phyloP scores from a whole-genome alignment of 1,140 invertebrate species.

The Drosophila ficusphila region DNA sequence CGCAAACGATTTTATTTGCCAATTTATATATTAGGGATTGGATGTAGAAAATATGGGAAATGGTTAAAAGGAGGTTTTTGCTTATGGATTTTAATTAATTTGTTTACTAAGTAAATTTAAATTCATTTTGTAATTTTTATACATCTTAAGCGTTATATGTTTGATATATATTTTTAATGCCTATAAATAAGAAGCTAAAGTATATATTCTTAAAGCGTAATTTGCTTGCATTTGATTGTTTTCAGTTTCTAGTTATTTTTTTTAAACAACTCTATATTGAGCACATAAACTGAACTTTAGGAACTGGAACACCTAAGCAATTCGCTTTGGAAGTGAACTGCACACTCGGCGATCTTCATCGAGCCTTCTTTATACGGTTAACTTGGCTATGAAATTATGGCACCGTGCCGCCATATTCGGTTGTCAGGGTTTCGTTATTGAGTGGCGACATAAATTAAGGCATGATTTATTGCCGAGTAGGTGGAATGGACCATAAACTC shows the following conservation, averaged over 20 bases:
- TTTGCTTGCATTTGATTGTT: no score
- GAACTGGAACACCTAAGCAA: slow-evolving; percentile 32
- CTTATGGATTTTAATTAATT: no score
- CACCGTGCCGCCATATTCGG: slow-evolving; percentile 59
- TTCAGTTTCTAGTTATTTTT: no score
- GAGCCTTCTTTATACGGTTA: slow-evolving; percentile 44
- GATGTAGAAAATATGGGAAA: neutral
- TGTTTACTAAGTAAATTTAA: no score
- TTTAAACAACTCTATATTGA: neutral
- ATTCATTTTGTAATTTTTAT: no score
- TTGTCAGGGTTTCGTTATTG: slow-evolving; percentile 54
- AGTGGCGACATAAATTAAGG: slow-evolving; percentile 62
- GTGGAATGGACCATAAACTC: slow-evolving; percentile 65
- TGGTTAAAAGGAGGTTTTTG: no score
- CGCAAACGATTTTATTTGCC: slow-evolving; percentile 28
- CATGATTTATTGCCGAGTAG: slow-evolving; percentile 68
- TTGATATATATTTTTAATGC: no score
- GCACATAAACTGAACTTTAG: slow-evolving; percentile 19
- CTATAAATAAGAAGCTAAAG: no score
- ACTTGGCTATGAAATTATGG: slow-evolving; percentile 63
- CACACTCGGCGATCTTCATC: slow-evolving; percentile 43
- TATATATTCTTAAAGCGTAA: no score
- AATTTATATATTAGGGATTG: slow-evolving; percentile 7
- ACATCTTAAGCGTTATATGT: no score
- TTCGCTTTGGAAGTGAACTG: slow-evolving; percentile 40